A percentile compares a stretch with the other conserved stretches of the same genome.
These are phyloP conservation scores for Lampropteryx suffumata DNA, from an alignment of 2,888 invertebrate species.

Conservation along the genomic window DNA sequence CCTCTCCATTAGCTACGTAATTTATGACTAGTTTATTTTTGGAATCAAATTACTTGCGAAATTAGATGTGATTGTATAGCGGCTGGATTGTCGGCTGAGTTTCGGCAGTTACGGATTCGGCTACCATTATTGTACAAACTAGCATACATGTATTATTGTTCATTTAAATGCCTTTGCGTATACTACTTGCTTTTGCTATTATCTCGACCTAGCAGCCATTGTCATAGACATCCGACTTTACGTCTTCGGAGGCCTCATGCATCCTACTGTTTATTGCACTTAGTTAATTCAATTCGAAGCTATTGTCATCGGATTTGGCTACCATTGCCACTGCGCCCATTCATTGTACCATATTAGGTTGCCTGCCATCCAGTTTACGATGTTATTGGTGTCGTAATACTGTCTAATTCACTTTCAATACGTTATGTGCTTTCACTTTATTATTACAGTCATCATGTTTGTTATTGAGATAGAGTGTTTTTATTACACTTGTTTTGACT, in stretches of 20 bases:
- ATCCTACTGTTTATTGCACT: conserved; percentile 36
- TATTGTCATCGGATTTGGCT: conserved; percentile 58
- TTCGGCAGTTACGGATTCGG: too few species aligned
- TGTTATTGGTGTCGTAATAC: conserved; percentile 30
- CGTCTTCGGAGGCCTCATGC: conserved; percentile 24
- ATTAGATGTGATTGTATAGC: too few species aligned
- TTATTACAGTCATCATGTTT: neutral
- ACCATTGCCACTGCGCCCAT: conserved; percentile 36
- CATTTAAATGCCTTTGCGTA: neutral
- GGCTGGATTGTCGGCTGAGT: too few species aligned
- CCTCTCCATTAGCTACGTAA: neutral
- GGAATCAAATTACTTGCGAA: neutral
- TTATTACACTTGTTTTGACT: neutral
- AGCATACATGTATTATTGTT: too few species aligned
- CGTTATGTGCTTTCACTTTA: conserved; percentile 35
- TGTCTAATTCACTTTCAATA: conserved; percentile 29
- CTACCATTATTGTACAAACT: too few species aligned
- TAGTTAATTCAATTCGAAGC: conserved; percentile 46
- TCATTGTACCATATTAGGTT: conserved; percentile 46
- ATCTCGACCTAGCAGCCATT: conserved; percentile 9
- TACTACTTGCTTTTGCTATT: conserved; percentile 4
- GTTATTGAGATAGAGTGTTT: neutral
- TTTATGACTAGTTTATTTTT: neutral
- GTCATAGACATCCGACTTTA: conserved; percentile 27
- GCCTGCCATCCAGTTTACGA: conserved; percentile 47